Conservation (phyloP, 2,888 invertebrate genomes). For the Cephus pulcher region DNA sequence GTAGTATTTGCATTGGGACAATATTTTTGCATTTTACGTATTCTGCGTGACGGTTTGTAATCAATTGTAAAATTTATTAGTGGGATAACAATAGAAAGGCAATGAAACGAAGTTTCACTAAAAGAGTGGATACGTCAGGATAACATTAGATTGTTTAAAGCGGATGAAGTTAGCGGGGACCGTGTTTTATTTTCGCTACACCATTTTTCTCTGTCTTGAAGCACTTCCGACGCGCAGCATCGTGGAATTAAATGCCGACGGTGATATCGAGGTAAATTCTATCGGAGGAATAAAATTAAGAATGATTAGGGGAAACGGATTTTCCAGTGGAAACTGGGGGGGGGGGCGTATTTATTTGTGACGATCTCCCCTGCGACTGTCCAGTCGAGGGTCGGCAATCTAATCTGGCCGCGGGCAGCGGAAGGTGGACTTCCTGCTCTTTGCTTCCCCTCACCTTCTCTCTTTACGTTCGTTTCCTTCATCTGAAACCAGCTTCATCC, state of each 20-base stretch:
- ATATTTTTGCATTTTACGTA: not conserved
- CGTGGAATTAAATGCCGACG: too few species aligned
- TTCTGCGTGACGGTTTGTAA: not conserved
- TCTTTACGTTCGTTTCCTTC: not conserved
- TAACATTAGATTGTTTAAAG: not conserved
- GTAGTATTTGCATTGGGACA: not conserved
- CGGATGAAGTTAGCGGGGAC: not conserved
- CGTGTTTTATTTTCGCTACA: not conserved
- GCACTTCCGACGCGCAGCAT: not conserved
- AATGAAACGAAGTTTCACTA: not conserved
- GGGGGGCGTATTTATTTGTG: constrained; percentile 37
- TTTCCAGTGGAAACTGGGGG: not conserved
- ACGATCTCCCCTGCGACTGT: constrained; percentile 28
- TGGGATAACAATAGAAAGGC: not conserved
- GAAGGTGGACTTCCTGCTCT: not conserved
- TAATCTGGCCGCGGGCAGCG: constrained; percentile 48
- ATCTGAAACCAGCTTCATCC: not conserved
- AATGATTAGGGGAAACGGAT: constrained; percentile 12
- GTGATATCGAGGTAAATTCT: constrained; percentile 27
- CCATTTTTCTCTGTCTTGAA: not conserved
- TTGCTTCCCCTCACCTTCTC: not conserved
- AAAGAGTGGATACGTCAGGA: not conserved
- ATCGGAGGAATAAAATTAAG: constrained; percentile 45
- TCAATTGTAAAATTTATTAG: not conserved
- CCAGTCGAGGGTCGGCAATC: constrained; percentile 51